These are phyloP conservation scores for Phycodurus eques DNA, from an alignment of 2,113 vertebrate genomes.

Conservation along the genomic window DNA sequence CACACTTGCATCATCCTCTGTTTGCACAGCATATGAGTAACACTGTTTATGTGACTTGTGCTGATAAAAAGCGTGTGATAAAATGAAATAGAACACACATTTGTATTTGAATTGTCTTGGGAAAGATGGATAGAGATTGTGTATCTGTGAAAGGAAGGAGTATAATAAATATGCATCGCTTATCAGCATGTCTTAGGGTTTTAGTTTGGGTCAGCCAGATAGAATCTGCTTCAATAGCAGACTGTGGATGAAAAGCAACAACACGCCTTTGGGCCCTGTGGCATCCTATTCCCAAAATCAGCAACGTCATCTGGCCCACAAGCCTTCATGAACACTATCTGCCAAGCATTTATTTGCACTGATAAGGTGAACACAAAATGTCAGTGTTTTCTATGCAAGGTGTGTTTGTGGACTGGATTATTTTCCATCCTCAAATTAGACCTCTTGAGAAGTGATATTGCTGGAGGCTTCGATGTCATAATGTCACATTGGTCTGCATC, in stretches of 20 bases:
- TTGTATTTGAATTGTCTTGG: conserved; percentile 19
- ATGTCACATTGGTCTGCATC: conserved; percentile 26
- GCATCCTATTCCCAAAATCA: conserved; percentile 49
- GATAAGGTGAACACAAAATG: conserved; percentile 54
- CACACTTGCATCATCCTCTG: conserved; percentile 37
- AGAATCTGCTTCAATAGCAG: conserved; percentile 38
- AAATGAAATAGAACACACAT: conserved; percentile 2
- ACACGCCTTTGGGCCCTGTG: conserved; percentile 22
- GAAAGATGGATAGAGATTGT: not conserved
- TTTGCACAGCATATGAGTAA: conserved; percentile 4
- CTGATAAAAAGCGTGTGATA: not conserved
- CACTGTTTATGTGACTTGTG: conserved; percentile 7
- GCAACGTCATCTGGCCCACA: conserved; percentile 42
- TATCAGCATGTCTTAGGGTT: conserved; percentile 48
- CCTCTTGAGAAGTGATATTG: conserved; percentile 26
- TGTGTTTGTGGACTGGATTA: conserved; percentile 29
- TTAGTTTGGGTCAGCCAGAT: conserved; percentile 51
- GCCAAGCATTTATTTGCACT: conserved; percentile 55
- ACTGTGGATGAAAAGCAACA: conserved; percentile 36
- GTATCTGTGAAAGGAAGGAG: not conserved
- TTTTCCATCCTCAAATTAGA: conserved; percentile 44
- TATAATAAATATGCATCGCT: conserved; percentile 62
- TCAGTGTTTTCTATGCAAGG: conserved; percentile 33
- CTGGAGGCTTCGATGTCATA: conserved; percentile 21
- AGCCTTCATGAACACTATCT: conserved; percentile 37